Percentiles rank a stretch among this genome's conserved stretches.
phyloP scores from a whole-genome alignment of 2,888 invertebrate genomes.

The Epinotia ramella region DNA sequence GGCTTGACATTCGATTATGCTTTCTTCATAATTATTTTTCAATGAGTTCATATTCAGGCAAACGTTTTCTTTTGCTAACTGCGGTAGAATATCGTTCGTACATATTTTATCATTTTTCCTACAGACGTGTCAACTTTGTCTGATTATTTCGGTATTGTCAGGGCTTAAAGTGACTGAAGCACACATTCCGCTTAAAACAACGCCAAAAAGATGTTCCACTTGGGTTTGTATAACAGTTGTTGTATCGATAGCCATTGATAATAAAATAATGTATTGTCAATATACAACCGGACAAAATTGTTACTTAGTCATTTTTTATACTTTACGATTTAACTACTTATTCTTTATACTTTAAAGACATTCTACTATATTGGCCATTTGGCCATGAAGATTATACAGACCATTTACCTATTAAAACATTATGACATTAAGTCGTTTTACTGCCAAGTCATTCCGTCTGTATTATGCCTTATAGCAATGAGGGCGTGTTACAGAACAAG shows the following conservation, averaged over 20 bases:
- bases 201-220: conserved; percentile 3
- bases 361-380: too few species aligned
- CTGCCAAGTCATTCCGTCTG: too few species aligned
- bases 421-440: too few species aligned
- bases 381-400: too few species aligned
- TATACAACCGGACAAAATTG: too few species aligned
- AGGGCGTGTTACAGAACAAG: too few species aligned
- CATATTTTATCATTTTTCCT: conserved; percentile 4
- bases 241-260: conserved; percentile 19
- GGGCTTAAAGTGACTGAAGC: conserved; percentile 7
- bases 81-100: conserved; percentile 1
- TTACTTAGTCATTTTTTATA: not conserved
- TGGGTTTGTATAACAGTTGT: conserved; percentile 12
- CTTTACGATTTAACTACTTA: not conserved
- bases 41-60: conserved; percentile 9
- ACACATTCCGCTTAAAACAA: conserved; percentile 9
- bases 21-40: conserved; percentile 11
- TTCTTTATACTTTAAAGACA: too few species aligned
- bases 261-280: too few species aligned
- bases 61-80: conserved; percentile 16
- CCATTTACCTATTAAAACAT: too few species aligned
- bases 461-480: too few species aligned
- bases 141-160: conserved; percentile 11
- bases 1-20: conserved; percentile 11
- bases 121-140: conserved; percentile 13